phyloP scores from a whole-genome alignment of 2,797 vertebrate genomes.

The Petrocephalus sullivani region DNA sequence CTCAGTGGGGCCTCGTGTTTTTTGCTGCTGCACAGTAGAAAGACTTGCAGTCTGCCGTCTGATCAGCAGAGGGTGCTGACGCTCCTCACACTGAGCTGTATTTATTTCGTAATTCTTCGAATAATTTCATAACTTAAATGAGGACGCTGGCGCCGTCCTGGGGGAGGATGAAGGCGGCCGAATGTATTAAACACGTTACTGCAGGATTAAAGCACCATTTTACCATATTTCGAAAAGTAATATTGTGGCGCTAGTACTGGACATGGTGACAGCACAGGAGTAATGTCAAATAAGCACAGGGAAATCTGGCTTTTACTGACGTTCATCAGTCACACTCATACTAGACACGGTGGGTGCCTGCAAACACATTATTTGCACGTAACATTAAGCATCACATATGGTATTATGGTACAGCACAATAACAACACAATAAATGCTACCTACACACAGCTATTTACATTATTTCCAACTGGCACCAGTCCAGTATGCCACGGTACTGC shows the following conservation, averaged over 20 bases:
- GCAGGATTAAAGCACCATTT: background rate
- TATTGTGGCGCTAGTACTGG: background rate
- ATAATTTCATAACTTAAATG: background rate
- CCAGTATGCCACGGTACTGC: background rate
- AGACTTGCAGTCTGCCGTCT: background rate
- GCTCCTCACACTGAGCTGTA: background rate
- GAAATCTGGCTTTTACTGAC: background rate
- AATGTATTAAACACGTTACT: background rate
- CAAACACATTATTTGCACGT: background rate
- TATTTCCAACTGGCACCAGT: background rate
- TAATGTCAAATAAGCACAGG: background rate
- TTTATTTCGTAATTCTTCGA: background rate
- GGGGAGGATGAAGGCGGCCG: background rate
- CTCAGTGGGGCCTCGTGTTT: background rate
- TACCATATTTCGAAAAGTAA: background rate
- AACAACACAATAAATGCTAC: background rate
- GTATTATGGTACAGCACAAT: background rate
- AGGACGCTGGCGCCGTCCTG: background rate
- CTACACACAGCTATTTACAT: background rate
- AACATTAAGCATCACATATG: background rate
- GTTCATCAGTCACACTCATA: background rate
- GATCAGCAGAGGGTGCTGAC: constrained; percentile 8
- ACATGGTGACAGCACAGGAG: background rate
- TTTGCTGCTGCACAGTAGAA: background rate
- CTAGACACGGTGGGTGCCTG: background rate